Base-by-base conservation (phyloP, 2,797 vertebrate species). In the Acanthis flammea region DNA sequence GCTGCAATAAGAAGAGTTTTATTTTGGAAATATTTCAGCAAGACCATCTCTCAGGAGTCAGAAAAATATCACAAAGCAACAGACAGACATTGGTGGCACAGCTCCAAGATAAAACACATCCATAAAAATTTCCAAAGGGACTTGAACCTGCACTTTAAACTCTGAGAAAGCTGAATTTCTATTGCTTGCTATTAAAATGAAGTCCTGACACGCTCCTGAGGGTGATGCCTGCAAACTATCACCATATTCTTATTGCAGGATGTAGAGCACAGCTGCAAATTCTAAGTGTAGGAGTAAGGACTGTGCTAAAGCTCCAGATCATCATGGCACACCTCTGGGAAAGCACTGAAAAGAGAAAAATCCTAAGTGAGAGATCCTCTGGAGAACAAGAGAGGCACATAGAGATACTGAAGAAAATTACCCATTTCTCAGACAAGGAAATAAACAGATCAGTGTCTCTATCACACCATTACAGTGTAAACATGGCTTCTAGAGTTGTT, bases 21-120 rank as follows among this genome's bases (percentile, higher is more conserved):
- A 51, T n/a, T 94, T 86, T 83, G 81, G 72, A 95, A 95, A 55
- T 82, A 86, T 68, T 91, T 93, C 78, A 87, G 42, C 42, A 50
- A 77, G 75, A 89, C 19, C 42, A 74, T 72, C 75, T 81, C 90
- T 83, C 70, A 72, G 68, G 75, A 95, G 60, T 91, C 68, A 89
- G 90, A 77, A 47, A 63, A 71, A 2, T 35, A 92, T 80, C 84
- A 87, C 51, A 93, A 74, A 68, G 81, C 75, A 92, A 85, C 10
- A 88, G 81, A 91, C 4, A 91, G 68, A 58, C 54, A 14, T 2
- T 58, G 63, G 50, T 92, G 88, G 93, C 91, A 83, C 50, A 73
- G 65, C 50, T 94, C 92, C 93, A 86, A 87, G 65, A 90, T 28
- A 27, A 89, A 94, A 94, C 17, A 86, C 57, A 77, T 51, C 51